Conservation (phyloP, 2,888 invertebrate species). For the Platycnemis pennipes region DNA sequence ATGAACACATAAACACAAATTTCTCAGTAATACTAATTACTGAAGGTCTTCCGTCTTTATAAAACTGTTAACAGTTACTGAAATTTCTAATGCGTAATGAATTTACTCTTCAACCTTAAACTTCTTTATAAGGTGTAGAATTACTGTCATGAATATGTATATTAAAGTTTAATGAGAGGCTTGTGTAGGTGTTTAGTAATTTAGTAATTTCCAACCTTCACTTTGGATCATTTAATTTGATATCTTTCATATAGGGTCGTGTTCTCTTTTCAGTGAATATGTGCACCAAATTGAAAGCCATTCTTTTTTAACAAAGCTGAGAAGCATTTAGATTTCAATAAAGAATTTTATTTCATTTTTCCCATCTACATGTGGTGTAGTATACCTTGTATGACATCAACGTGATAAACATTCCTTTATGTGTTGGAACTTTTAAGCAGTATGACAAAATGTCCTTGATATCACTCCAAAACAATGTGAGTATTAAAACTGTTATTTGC, state of each 20-base stretch:
- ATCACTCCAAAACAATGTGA: constrained; percentile 47
- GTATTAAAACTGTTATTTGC: constrained; percentile 48
- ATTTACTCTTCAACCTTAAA: neutral
- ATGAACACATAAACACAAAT: too few relatives aligned
- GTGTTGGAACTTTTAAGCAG: constrained; percentile 37
- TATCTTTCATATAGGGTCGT: neutral
- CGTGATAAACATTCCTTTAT: constrained; percentile 46
- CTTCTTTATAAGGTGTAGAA: neutral
- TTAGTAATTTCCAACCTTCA: neutral
- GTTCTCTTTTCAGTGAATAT: neutral
- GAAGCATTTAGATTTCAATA: constrained; percentile 37
- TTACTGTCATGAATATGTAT: neutral
- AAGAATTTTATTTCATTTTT: constrained; percentile 57
- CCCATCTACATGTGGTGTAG: constrained; percentile 60
- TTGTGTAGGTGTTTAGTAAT: neutral
- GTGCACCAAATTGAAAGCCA: constrained; percentile 60
- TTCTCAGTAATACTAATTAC: too few relatives aligned
- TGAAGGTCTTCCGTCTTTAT: too few relatives aligned
- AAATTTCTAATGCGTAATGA: too few relatives aligned
- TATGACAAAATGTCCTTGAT: constrained; percentile 49
- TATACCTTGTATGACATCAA: constrained; percentile 55
- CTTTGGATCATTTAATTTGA: too few relatives aligned
- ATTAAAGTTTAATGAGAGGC: neutral
- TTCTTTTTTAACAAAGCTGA: constrained; percentile 51
- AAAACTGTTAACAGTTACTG: too few relatives aligned